phyloP scores from a whole-genome alignment of 2,797 vertebrate genomes.

The Steatocranus sp. region DNA sequence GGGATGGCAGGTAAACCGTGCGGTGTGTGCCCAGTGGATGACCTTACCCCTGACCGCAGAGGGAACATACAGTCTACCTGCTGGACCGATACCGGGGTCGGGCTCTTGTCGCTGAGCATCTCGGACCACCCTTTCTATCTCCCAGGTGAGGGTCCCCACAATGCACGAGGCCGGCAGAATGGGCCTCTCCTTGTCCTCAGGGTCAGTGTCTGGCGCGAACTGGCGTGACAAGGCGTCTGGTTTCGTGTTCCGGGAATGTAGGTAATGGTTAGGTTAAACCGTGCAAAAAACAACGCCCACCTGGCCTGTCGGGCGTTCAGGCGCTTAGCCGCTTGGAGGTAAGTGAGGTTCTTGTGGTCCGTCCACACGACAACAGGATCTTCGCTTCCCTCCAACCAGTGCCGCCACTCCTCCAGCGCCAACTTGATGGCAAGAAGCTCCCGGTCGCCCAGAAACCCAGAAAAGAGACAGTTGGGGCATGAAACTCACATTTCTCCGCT shows the following conservation, averaged over 20 bases:
- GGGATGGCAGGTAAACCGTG: rapidly evolving
- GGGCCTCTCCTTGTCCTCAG: background rate
- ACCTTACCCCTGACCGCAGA: too few species aligned
- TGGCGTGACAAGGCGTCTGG: too few species aligned
- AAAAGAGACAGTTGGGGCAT: too few species aligned
- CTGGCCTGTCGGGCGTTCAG: too few species aligned
- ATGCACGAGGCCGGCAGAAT: rapidly evolving
- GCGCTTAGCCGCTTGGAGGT: too few species aligned
- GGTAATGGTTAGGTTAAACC: rapidly evolving
- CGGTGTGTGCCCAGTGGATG: too few species aligned
- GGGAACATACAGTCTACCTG: too few species aligned
- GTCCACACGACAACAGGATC: background rate
- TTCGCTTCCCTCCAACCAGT: background rate
- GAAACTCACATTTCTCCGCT: too few species aligned
- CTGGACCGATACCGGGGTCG: rapidly evolving
- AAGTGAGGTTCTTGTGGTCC: background rate
- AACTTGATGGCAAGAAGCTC: background rate
- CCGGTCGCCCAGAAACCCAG: background rate
- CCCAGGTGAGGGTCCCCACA: background rate
- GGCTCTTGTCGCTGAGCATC: background rate
- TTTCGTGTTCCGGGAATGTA: too few species aligned
- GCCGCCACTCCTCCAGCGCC: rapidly evolving
- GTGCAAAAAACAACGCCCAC: too few species aligned
- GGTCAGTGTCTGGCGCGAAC: background rate
- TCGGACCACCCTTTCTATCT: background rate